Conservation (phyloP, 2,113 vertebrate species). For the Cyrtonyx montezumae region DNA sequence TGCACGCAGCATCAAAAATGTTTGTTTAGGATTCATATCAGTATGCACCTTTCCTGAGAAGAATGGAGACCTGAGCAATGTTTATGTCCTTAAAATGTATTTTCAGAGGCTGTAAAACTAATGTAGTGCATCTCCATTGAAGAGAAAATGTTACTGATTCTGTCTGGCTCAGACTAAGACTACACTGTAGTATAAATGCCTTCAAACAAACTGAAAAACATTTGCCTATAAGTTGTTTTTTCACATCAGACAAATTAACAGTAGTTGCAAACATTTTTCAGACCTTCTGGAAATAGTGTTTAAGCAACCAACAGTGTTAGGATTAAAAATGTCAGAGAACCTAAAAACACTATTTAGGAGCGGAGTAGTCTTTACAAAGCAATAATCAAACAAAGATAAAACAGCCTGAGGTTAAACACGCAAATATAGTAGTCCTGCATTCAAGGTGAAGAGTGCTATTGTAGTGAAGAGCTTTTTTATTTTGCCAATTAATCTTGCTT, state of each 20-base stretch:
- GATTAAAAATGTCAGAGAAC: neutral
- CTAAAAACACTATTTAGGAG: neutral
- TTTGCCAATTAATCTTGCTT: neutral
- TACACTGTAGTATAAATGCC: neutral
- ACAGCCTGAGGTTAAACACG: neutral
- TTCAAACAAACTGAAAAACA: constrained; percentile 7
- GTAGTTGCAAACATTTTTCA: constrained; percentile 11
- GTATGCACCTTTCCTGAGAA: neutral
- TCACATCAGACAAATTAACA: neutral
- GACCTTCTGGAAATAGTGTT: neutral
- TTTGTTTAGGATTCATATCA: constrained; percentile 12
- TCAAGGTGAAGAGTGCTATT: neutral
- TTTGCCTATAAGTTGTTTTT: neutral
- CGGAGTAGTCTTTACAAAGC: neutral
- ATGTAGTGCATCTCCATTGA: neutral
- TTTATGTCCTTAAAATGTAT: neutral
- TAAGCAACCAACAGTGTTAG: neutral
- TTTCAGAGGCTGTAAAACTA: neutral
- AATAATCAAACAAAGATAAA: neutral
- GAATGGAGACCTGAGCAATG: neutral
- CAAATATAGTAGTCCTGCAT: neutral
- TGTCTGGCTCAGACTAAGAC: neutral
- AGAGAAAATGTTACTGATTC: constrained; percentile 34
- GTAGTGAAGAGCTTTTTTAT: neutral
- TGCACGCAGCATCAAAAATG: neutral